phyloP scores from a whole-genome alignment of 2,113 vertebrate species.

The Sinocyclocheilus anshuiensis region DNA sequence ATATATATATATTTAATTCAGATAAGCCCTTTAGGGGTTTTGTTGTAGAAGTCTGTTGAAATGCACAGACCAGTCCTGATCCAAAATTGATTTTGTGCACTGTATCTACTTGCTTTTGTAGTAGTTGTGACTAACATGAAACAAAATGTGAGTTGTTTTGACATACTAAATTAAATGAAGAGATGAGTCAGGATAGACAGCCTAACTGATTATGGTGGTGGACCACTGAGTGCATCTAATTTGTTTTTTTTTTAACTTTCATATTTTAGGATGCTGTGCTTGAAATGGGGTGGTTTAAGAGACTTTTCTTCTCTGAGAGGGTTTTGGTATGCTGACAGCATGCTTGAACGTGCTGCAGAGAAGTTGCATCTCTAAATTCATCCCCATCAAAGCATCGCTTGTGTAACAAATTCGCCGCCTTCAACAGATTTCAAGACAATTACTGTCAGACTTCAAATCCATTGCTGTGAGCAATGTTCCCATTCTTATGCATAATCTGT shows the following conservation, averaged over 20 bases:
- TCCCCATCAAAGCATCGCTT: conserved; percentile 24
- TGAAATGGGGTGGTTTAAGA: not conserved
- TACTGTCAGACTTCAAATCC: not conserved
- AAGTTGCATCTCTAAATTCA: conserved; percentile 8
- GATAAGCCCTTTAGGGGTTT: not conserved
- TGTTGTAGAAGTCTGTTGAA: not conserved
- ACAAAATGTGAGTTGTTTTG: not conserved
- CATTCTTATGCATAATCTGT: conserved; percentile 18
- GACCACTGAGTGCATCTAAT: not conserved
- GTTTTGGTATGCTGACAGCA: conserved; percentile 19
- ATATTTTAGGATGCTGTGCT: conserved; percentile 11
- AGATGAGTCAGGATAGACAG: not conserved
- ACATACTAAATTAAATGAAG: not conserved
- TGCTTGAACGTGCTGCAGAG: conserved; percentile 5
- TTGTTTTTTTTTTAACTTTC: not conserved
- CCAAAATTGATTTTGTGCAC: not conserved
- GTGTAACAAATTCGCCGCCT: conserved; percentile 16
- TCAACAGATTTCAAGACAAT: conserved; percentile 19
- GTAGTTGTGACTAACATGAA: not conserved
- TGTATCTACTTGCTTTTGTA: not conserved
- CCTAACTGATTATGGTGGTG: not conserved
- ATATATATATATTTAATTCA: too few relatives aligned
- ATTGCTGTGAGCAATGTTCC: not conserved
- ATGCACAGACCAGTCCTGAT: not conserved
- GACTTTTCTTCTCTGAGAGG: not conserved